These are phyloP conservation scores for Streptopelia turtur DNA, from an alignment of 2,797 vertebrate genomes.

Conservation along the genomic window DNA sequence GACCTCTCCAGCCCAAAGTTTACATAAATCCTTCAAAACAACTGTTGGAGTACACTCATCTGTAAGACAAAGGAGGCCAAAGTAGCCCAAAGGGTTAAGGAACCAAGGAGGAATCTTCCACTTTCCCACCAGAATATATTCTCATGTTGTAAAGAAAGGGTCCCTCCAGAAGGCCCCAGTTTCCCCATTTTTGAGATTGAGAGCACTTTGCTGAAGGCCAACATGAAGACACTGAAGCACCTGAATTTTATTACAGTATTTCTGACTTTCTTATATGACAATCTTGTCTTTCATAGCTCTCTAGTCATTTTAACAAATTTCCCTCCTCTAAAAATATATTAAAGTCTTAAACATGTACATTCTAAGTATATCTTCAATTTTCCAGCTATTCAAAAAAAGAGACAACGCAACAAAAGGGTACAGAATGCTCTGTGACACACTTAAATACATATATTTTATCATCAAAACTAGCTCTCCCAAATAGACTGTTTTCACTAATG, in stretches of 20 bases:
- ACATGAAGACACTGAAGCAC: not conserved
- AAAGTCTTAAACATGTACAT: not conserved
- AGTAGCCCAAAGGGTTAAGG: not conserved
- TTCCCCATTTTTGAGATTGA: not conserved
- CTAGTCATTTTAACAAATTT: not conserved
- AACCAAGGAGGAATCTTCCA: not conserved
- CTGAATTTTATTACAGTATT: not conserved
- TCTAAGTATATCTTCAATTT: not conserved
- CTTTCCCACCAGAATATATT: not conserved
- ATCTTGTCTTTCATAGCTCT: not conserved
- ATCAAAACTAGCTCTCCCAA: not conserved
- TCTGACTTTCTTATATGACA: not conserved
- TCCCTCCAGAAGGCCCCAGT: not conserved
- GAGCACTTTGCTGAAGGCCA: not conserved
- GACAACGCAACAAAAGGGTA: not conserved
- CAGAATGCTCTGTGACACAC: not conserved
- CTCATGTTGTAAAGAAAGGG: accelerated
- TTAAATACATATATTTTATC: not conserved
- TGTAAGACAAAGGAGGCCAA: not conserved
- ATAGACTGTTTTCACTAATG: not conserved
- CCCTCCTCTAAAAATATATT: not conserved
- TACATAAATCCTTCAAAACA: not conserved
- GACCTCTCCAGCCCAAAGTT: not conserved
- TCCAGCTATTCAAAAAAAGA: not conserved
- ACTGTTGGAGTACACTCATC: not conserved